These are phyloP conservation scores for Notarius lentiginosus DNA, from an alignment of 2,113 vertebrate genomes.

Conservation along the genomic window DNA sequence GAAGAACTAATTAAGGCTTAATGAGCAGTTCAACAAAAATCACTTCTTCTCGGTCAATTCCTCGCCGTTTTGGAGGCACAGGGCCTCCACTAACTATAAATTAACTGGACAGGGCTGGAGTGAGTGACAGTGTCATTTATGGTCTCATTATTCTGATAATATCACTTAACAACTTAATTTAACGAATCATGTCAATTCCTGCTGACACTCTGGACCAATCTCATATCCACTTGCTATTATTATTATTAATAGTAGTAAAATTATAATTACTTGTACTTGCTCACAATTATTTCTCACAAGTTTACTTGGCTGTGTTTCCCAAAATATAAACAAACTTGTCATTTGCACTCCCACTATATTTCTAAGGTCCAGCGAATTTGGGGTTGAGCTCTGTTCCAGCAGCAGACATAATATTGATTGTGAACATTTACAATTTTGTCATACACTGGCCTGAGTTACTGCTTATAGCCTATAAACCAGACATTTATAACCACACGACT, in stretches of 20 bases:
- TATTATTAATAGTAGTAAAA: no score
- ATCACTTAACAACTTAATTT: no score
- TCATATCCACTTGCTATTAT: background rate
- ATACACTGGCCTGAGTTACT: conserved; percentile 25
- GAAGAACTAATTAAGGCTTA: no score
- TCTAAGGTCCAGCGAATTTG: background rate
- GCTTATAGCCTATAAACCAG: conserved; percentile 14
- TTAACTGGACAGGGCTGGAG: no score
- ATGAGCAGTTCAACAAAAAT: no score
- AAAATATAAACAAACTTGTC: background rate
- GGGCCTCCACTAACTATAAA: no score
- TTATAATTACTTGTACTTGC: background rate
- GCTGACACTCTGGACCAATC: background rate
- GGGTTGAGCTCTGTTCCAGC: background rate
- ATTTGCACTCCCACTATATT: background rate
- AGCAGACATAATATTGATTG: conserved; percentile 11
- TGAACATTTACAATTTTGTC: conserved; percentile 26
- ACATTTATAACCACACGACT: conserved; percentile 21
- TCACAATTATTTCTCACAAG: background rate
- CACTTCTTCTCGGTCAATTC: no score
- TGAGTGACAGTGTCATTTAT: no score
- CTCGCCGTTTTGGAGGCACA: no score
- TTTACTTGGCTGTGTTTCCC: background rate
- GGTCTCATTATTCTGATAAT: no score
- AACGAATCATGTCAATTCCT: no score